phyloP scores from a whole-genome alignment of 2,113 vertebrate species.

The Motacilla tschutschensis region DNA sequence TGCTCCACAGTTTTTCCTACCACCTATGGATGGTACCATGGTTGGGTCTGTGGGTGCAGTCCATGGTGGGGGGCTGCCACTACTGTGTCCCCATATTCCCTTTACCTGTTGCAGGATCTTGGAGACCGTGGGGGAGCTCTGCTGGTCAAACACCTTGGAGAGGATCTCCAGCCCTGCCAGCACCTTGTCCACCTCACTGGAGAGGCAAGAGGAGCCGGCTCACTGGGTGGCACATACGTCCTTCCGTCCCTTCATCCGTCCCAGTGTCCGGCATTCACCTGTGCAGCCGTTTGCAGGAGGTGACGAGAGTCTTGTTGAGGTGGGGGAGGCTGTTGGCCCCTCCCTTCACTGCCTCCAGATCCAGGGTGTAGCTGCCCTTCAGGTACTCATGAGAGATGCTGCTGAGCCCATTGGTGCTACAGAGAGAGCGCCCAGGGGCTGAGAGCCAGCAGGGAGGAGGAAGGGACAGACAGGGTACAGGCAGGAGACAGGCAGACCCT shows the following conservation, averaged over 20 bases:
- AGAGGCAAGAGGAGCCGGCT: not conserved
- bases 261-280: slow-evolving; percentile 55
- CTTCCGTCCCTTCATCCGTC: not conserved
- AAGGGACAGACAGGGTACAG: not conserved
- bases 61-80: not conserved
- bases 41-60: not conserved
- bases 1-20: not conserved
- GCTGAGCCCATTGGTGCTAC: slow-evolving; percentile 83
- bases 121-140: slow-evolving; percentile 89
- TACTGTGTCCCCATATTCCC: not conserved
- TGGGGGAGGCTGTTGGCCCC: slow-evolving; percentile 88
- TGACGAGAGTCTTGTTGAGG: slow-evolving; percentile 88
- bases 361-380: slow-evolving; percentile 91
- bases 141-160: slow-evolving; percentile 95
- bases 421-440: not conserved
- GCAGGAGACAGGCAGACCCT: not conserved
- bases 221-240: not conserved
- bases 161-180: slow-evolving; percentile 91
- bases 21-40: not conserved
- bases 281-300: slow-evolving; percentile 90
- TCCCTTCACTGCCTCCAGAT: slow-evolving; percentile 89
- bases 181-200: slow-evolving; percentile 93
- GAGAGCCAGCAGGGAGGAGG: not conserved
- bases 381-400: slow-evolving; percentile 91
- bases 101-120: slow-evolving; percentile 92